Conservation (phyloP, 2,797 vertebrate genomes). For the Falco peregrinus region DNA sequence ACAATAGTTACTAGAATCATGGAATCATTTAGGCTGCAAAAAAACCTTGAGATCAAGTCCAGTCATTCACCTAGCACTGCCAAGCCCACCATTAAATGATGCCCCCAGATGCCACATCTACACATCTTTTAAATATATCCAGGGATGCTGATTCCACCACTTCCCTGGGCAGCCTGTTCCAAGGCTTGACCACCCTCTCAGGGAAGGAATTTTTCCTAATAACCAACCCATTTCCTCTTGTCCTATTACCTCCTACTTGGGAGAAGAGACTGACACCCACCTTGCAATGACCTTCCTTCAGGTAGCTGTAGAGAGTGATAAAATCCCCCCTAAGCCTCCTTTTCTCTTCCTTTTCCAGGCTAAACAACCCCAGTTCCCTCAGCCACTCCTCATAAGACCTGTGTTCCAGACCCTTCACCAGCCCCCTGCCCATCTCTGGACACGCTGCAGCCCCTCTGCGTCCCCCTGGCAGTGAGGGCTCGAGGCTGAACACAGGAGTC, state of each 20-base stretch:
- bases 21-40: background rate
- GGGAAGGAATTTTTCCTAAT: background rate
- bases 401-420: background rate
- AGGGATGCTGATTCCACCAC: background rate
- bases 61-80: background rate
- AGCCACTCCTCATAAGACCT: fast-evolving
- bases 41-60: background rate
- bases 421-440: fast-evolving
- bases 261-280: background rate
- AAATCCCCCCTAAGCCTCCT: background rate
- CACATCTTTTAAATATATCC: background rate
- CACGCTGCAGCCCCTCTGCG: fast-evolving
- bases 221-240: background rate
- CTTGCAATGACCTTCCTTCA: background rate
- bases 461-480: background rate
- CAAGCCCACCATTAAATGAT: background rate
- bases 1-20: background rate
- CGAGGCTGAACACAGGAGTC: background rate
- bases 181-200: background rate
- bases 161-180: background rate
- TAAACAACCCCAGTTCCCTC: fast-evolving
- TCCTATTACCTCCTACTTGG: background rate
- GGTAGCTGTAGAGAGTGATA: background rate
- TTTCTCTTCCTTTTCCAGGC: too few relatives aligned
- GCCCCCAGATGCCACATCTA: background rate